A percentile compares a stretch with the other conserved stretches of the same genome.
Conservation (phyloP, 2,113 vertebrate species). For the Microtus pennsylvanicus region DNA sequence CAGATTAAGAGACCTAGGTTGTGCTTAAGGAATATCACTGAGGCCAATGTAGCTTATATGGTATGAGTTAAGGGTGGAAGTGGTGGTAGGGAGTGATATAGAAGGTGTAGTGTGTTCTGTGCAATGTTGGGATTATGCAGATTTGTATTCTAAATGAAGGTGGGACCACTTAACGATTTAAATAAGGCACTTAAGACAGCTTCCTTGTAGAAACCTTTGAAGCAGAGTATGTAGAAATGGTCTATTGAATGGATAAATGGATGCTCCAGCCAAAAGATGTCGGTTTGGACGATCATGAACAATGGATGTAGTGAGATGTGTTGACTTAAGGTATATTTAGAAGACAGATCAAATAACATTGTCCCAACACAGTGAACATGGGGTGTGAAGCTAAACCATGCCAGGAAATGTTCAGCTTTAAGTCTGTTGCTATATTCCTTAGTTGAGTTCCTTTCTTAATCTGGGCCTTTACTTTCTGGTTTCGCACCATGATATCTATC, state of each 20-base stretch:
- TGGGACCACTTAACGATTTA: background rate
- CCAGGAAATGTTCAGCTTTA: background rate
- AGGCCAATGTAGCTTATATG: background rate
- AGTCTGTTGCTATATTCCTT: background rate
- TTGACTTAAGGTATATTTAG: background rate
- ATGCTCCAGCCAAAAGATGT: background rate
- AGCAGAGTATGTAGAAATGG: background rate
- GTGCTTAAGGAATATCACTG: background rate
- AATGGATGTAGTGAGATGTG: background rate
- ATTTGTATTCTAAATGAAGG: background rate
- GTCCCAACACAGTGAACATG: background rate
- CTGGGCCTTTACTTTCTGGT: no score
- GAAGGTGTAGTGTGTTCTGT: background rate
- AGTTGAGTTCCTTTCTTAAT: background rate
- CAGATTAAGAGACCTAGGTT: background rate
- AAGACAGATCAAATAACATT: background rate
- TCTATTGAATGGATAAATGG: background rate
- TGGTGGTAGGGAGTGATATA: no score
- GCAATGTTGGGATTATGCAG: background rate
- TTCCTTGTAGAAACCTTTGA: background rate
- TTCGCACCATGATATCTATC: background rate
- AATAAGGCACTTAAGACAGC: background rate
- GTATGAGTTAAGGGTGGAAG: background rate
- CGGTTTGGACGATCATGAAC: background rate
- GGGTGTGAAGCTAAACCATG: background rate